These are phyloP conservation scores for Drosophila kikkawai DNA, from an alignment of 1,140 invertebrate genomes.

Conservation along the genomic window DNA sequence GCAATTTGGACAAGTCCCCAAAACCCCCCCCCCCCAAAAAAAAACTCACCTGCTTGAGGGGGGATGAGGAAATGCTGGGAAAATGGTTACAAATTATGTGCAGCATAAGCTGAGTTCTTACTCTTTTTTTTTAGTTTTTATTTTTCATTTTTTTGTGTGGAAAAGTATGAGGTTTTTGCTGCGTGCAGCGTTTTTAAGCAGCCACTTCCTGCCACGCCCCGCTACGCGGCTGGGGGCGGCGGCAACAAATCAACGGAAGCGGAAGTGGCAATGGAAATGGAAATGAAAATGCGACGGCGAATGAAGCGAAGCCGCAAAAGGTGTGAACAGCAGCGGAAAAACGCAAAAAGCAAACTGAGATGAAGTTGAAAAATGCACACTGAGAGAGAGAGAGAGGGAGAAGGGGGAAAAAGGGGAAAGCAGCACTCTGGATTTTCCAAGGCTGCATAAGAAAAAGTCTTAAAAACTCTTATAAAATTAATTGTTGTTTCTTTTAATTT, in stretches of 20 bases:
- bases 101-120: conserved; percentile 52
- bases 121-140: conserved; percentile 9
- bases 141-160: background rate
- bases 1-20: conserved; percentile 55
- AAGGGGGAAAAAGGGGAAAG: background rate
- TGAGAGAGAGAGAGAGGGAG: conserved; percentile 20
- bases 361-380: conserved; percentile 71
- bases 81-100: conserved; percentile 80
- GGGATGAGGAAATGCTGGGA: background rate
- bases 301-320: conserved; percentile 69
- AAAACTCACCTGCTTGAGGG: conserved; percentile 28
- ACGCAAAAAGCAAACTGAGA: conserved; percentile 46
- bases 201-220: conserved; percentile 72
- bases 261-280: conserved; percentile 82
- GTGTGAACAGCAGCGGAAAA: conserved; percentile 58
- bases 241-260: conserved; percentile 80
- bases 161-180: conserved; percentile 35
- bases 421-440: conserved; percentile 1
- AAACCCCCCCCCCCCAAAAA: background rate
- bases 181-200: conserved; percentile 74
- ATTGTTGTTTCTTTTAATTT: background rate
- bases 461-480: background rate
- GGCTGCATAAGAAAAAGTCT: background rate
- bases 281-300: conserved; percentile 66
- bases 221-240: conserved; percentile 12